Conservation (phyloP, 2,113 vertebrate genomes). For the Oryzias woworae region DNA sequence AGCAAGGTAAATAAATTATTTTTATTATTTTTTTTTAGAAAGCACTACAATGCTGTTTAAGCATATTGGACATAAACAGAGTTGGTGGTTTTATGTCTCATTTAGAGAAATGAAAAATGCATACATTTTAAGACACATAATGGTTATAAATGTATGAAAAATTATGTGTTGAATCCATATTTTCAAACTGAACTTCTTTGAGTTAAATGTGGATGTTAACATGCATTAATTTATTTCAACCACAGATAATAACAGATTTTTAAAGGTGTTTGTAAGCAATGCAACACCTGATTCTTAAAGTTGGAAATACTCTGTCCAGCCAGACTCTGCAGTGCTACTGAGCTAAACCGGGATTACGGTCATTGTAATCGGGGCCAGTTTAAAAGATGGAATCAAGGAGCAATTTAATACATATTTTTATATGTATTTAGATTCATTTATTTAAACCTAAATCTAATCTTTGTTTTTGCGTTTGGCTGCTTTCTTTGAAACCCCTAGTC, state of each 20-base stretch:
- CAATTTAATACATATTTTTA: background rate
- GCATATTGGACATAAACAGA: constrained; percentile 7
- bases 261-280: too few species aligned
- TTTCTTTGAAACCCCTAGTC: background rate
- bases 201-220: too few species aligned
- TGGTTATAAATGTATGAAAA: too few species aligned
- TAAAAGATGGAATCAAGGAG: background rate
- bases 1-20: too few species aligned
- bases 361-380: background rate
- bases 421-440: background rate
- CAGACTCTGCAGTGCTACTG: background rate
- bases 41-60: too few species aligned
- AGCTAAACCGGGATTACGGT: background rate
- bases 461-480: background rate
- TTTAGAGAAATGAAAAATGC: constrained; percentile 41
- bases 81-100: constrained; percentile 42
- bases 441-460: background rate
- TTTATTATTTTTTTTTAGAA: too few species aligned
- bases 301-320: background rate
- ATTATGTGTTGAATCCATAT: too few species aligned
- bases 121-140: too few species aligned
- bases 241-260: too few species aligned
- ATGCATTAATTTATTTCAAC: too few species aligned
- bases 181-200: too few species aligned
- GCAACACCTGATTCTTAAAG: background rate